Evolutionary conservation across 2,888 invertebrate genomes (phyloP).

Genomic region (Pachydiplax longipennis): DNA sequence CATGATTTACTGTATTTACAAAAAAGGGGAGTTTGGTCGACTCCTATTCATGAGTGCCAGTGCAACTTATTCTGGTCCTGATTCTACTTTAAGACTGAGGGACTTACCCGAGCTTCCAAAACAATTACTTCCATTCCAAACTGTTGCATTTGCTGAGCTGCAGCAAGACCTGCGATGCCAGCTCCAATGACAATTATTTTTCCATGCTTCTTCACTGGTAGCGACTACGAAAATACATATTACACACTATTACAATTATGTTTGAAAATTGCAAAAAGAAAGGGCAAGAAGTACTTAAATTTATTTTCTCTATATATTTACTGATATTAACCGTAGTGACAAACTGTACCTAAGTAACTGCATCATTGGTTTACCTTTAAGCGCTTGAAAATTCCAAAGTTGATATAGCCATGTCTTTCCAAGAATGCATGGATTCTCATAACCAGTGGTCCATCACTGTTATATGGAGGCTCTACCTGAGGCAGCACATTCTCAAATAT

Average conservation of each 20-base stretch:
- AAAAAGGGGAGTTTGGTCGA: no score
- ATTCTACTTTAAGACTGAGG: no score
- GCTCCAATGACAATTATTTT: conserved; percentile 73
- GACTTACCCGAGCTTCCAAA: conserved; percentile 62
- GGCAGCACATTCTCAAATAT: conserved; percentile 81
- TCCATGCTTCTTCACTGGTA: conserved; percentile 62
- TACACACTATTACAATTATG: not conserved
- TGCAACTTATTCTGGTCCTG: no score
- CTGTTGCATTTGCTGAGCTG: conserved; percentile 92
- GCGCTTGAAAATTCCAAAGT: conserved; percentile 95
- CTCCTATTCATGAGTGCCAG: no score
- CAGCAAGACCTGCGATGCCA: conserved; percentile 93
- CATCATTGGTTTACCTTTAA: conserved; percentile 69
- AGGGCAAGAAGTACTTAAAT: not conserved
- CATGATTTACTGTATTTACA: no score
- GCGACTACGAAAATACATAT: conserved; percentile 56
- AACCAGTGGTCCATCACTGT: conserved; percentile 86
- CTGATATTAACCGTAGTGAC: no score
- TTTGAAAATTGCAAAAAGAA: conserved; percentile 51
- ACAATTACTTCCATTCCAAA: conserved; percentile 96
- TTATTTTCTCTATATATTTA: not conserved
- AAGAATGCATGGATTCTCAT: conserved; percentile 88
- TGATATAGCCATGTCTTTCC: conserved; percentile 95
- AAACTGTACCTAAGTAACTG: conserved; percentile 54
- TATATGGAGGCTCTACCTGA: conserved; percentile 86